A percentile compares a stretch with the other conserved stretches of the same genome.
These are phyloP conservation scores for Ectropis crepuscularia DNA, from an alignment of 2,888 invertebrate species.

Conservation along the genomic window DNA sequence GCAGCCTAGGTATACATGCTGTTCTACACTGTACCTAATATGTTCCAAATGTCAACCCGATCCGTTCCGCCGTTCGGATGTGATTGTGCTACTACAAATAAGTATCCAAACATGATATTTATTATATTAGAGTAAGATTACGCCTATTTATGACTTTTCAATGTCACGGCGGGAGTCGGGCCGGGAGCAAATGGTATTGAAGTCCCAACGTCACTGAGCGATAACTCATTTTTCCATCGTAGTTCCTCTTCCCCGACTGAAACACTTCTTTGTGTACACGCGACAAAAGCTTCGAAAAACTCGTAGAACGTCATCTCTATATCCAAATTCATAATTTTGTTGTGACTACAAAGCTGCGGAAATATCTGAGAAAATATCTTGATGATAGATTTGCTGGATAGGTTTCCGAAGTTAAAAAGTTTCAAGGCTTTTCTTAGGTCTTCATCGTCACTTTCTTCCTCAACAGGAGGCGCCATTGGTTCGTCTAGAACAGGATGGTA, in stretches of 20 bases:
- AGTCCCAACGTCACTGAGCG: conserved; percentile 18
- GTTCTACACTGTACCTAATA: no score
- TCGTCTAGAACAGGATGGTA: conserved; percentile 51
- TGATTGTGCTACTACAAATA: no score
- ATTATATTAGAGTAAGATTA: background rate
- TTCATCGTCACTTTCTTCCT: conserved; percentile 30
- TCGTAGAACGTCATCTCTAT: conserved; percentile 85
- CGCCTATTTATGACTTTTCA: conserved; percentile 4
- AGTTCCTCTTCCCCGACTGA: conserved; percentile 58
- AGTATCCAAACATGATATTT: background rate
- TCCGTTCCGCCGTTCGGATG: no score
- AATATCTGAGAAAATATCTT: conserved; percentile 73
- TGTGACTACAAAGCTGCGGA: conserved; percentile 67
- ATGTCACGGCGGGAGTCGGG: conserved; percentile 7
- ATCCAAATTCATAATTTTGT: conserved; percentile 74
- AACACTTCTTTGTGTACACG: conserved; percentile 71
- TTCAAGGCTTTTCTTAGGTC: conserved; percentile 43
- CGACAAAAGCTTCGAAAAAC: conserved; percentile 84
- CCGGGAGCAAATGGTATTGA: conserved; percentile 5
- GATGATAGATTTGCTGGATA: conserved; percentile 64
- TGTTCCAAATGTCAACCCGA: no score
- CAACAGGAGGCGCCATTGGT: conserved; percentile 29
- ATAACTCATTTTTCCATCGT: conserved; percentile 49
- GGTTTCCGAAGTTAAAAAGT: conserved; percentile 69
- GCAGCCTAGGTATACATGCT: no score